Evolutionary conservation across 2,888 invertebrate species (phyloP).

Genomic region (Cenopis cana): DNA sequence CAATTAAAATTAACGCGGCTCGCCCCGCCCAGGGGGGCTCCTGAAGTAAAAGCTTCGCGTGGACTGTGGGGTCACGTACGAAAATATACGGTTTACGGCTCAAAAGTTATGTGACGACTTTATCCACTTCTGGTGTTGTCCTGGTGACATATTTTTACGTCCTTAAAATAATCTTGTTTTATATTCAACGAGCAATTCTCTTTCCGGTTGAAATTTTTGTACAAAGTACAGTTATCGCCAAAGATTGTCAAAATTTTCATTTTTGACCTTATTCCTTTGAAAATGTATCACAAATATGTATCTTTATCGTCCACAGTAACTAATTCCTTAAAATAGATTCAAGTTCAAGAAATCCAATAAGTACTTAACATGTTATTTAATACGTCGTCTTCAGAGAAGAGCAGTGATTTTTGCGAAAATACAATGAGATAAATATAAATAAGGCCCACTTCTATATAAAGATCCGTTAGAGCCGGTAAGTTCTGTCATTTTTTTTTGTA

Average conservation of each 20-base stretch:
- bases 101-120: constrained; percentile 28
- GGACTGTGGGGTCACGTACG: constrained; percentile 27
- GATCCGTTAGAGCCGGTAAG: too few species aligned
- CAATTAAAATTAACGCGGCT: constrained; percentile 26
- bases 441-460: too few species aligned
- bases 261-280: too few species aligned
- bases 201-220: background rate
- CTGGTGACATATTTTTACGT: constrained; percentile 25
- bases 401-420: background rate
- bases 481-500: too few species aligned
- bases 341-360: too few species aligned
- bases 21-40: background rate
- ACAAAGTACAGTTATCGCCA: background rate
- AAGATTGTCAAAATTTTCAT: too few species aligned
- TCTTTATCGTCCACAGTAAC: too few species aligned
- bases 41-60: constrained; percentile 28
- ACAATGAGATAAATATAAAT: too few species aligned
- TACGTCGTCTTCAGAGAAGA: background rate
- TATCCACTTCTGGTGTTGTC: constrained; percentile 11
- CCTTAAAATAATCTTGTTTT: background rate
- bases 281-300: too few species aligned
- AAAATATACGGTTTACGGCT: constrained; percentile 29
- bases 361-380: too few species aligned
- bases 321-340: too few species aligned
- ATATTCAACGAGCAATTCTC: background rate